phyloP scores from a whole-genome alignment of 2,888 invertebrate genomes.

The Patella pellucida region DNA sequence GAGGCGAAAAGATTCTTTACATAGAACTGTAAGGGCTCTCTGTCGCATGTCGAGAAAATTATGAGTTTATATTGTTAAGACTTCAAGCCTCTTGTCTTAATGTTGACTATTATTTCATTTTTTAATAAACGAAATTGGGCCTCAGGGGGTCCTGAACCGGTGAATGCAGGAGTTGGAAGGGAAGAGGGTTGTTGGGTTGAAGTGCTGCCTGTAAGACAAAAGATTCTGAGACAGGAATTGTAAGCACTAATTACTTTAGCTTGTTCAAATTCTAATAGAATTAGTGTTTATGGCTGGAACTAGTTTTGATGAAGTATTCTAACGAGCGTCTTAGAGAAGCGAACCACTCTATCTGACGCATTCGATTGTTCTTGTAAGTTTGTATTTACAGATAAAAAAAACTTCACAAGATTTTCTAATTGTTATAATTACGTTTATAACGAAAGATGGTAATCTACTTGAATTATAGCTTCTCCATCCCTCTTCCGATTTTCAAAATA shows the following conservation, averaged over 20 bases:
- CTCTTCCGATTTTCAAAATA: too few relatives aligned
- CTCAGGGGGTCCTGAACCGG: neutral
- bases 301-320: too few relatives aligned
- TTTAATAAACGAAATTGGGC: constrained; percentile 12
- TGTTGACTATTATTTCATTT: constrained; percentile 5
- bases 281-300: neutral
- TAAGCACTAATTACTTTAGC: neutral
- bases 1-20: constrained; percentile 13
- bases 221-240: neutral
- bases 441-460: too few relatives aligned
- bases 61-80: constrained; percentile 14
- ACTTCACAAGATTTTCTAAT: too few relatives aligned
- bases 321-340: too few relatives aligned
- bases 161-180: neutral
- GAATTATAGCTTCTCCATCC: too few relatives aligned
- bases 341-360: too few relatives aligned
- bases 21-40: constrained; percentile 9
- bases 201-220: neutral
- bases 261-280: constrained; percentile 7
- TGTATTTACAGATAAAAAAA: too few relatives aligned
- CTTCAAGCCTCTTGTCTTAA: constrained; percentile 8
- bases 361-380: too few relatives aligned
- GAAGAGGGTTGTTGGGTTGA: constrained; percentile 10
- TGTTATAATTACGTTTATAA: too few relatives aligned
- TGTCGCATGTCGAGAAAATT: constrained; percentile 20